Evolutionary conservation across 2,113 vertebrate genomes (phyloP), one percentile per base, ranked within the genome.

Genomic region (Falcunculus frontatus): DNA sequence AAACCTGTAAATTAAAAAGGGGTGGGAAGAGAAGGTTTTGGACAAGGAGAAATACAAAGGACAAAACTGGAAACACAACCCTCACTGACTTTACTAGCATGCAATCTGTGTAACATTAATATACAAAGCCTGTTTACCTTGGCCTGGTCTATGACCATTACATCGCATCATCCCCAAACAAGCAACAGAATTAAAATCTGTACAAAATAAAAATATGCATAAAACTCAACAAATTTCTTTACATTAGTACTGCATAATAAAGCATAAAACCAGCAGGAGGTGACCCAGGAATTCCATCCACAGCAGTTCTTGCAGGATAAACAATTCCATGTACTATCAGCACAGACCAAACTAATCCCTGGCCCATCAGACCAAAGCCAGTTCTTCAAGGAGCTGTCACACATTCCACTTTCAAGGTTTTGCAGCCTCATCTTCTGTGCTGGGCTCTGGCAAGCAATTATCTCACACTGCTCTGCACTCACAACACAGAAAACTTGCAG

Each of bases 21-120:
- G 55, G 76, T 23, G 18, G 37, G 18, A 39, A 64, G 35, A 60
- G 41, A 21, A 21, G 52, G 47, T 64, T 86, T 65, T 52, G 46
- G 29, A 74, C 56, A 80, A 84, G 74, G 17, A 91, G 88, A 85
- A 89, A 68, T 93, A 98, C 76, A 74, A 90, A 57, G 69, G 82
- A 95, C 86, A 96, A 94, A 97, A 94, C 57, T 87, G 86, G 89
- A 96, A 97, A 96, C 95, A 95, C 62, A 96, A 87, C 81, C 96
- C 94, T 96, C 96, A 97, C 91, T 89, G 93, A 97, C 93, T 97
- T 97, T 81, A 97, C 95, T 89, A 96, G 97, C 98, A 98, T 98
- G 98, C 98, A 98, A 93, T 87, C 98, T 98, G 97, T 91, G 91
- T 94, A 97, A 97, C 97, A 97, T 84, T 97, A 98, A 84, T 97